phyloP scores from a whole-genome alignment of 2,797 vertebrate species.

The Enteromius mattozi region DNA sequence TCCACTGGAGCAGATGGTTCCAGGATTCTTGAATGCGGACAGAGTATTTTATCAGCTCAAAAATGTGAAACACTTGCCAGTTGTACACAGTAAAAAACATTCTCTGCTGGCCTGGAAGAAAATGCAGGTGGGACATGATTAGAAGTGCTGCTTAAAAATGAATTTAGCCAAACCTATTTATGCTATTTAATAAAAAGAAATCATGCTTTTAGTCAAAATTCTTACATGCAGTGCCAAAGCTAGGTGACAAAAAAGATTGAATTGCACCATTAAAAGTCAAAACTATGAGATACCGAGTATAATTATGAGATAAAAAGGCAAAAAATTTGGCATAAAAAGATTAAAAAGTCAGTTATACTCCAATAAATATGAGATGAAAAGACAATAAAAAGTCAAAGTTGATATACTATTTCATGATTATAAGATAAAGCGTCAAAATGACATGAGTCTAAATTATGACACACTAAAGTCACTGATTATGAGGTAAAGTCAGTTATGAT shows the following conservation, averaged over 20 bases:
- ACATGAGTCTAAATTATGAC: neutral
- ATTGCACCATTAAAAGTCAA: neutral
- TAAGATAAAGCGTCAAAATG: neutral
- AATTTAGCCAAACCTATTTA: neutral
- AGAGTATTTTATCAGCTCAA: constrained; percentile 56
- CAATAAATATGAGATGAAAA: neutral
- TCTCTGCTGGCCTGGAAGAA: constrained; percentile 39
- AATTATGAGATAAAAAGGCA: neutral
- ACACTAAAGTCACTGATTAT: no score
- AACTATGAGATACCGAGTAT: neutral
- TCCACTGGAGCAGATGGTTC: constrained; percentile 45
- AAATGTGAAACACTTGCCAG: constrained; percentile 56
- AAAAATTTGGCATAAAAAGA: neutral
- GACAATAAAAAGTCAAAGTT: neutral
- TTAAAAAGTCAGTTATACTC: neutral
- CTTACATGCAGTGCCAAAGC: neutral
- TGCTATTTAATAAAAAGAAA: neutral
- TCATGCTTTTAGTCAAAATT: neutral
- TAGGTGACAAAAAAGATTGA: neutral
- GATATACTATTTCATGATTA: neutral
- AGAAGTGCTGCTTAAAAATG: constrained; percentile 15
- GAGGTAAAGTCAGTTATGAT: neutral
- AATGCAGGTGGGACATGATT: constrained; percentile 43
- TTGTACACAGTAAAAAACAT: constrained; percentile 48
- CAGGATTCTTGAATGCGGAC: constrained; percentile 46